Base-by-base conservation (phyloP, 2,113 vertebrate species). In the Azemiops feae region DNA sequence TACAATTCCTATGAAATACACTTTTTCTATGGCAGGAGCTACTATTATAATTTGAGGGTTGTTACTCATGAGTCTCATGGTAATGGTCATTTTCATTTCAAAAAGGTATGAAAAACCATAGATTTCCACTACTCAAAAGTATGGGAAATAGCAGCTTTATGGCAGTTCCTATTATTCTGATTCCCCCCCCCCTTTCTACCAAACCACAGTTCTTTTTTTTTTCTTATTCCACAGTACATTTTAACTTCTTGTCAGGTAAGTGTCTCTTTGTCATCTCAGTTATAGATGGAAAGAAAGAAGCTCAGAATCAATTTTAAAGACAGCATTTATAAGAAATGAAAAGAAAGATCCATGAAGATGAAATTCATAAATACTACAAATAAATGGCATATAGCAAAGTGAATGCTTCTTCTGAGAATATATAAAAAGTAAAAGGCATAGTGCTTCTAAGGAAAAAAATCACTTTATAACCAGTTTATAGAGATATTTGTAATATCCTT, bases 161-260 rank as follows among this genome's bases (percentile, higher is more conserved):
- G 7, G 69, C 74, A 43, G 34, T 81, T 81, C 18, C 74, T 22
- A 81, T 81, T 22, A 81, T 22, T 81, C 74, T 39, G 16, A 30
- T 43, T 43, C 3, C 22, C 16, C 10, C 10, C 3, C 20, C 39
- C 60, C 0, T 89, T 0, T 45, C 90, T 85, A 25, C 25, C 55
- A 69, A 93, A 86, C n/a, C 87, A 69, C 81, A 54, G 92, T 94
- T 85, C 91, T 91, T 85, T 54, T 90, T n/a, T 4, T 50, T 87
- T 87, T 93, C 50, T 91, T 43, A 74, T 92, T 60, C 92, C 88
- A 57, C 4, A 23, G 0, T 94, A 1, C 86, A 91, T 69, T 96
- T 95, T 92, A 92, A 93, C 57, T 89, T 23, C 74, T 94, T 96
- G 89, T 94, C 93, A 95, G 94, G 95, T 94, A 91, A 5, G 34